Evolutionary conservation across 1,140 invertebrate genomes (phyloP), one percentile per base, ranked within the genome.

Genomic region (Rhyacophila brunnea): DNA sequence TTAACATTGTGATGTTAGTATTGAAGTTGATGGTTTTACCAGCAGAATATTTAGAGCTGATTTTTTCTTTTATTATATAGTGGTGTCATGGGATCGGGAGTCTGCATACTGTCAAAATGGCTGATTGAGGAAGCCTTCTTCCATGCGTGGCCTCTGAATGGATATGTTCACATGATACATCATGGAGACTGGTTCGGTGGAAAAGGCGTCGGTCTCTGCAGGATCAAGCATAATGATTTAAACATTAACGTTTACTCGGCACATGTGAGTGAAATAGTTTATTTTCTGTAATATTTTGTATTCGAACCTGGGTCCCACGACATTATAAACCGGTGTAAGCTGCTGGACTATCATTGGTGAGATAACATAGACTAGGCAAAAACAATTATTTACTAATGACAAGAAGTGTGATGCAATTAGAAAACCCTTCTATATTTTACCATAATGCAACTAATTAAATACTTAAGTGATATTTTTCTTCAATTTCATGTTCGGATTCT

Each of bases 131-230:
- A 95, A 71, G 89, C 90, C 0, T 88, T 96, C 69, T 95, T 93
- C 66, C 91, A 96, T 74, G 86, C 89, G 57, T 99, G 92, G 88
- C 84, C 92, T 23, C 76, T 98, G n/a, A 98, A 98, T 82, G 96
- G 96, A 2, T 98, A 97, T 70, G 87, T 95, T 49, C 96, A 98
- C 73, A 96, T 96, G 76, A 82, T 98, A 62, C 91, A 95, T 44
- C 95, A 98, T 77, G 96, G 93, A 1, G 96, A 98, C 72, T 99
- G 96, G 96, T 98, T 96, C 79, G 96, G 93, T 48, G 96, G 95
- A 6, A 98, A 98, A 84, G 95, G 95, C 34, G 86, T 98, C 48
- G 95, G 93, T 9, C 73, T 98, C n/a, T 94, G 90, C 67, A 84
- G 84, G 67, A 80, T 96, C 7, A 77, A 85, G 58, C 73, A 85